Base-by-base conservation (phyloP, 2,888 invertebrate genomes). In the Polylopha cassiicola region DNA sequence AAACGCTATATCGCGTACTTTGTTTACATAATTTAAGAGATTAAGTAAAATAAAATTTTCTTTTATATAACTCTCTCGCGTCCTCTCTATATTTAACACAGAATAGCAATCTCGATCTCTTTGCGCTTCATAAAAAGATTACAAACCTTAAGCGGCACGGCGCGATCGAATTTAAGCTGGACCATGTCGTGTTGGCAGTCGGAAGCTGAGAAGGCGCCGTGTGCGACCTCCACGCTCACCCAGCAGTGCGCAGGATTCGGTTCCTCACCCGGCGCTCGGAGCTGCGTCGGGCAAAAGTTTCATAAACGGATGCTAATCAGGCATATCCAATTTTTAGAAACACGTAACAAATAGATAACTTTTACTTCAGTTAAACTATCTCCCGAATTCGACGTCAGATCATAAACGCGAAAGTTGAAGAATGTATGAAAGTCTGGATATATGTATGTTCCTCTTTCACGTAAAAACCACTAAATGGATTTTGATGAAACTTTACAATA, bases 161-260 rank as follows among this genome's bases (percentile, higher is more conserved):
- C 92, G 51, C 93, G 89, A 34, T 95, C 95, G 72, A 98, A 98
- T 78, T 95, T 96, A 23, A 98, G 87, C 70, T 96, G 95, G 1
- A 92, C 92, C 58, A 95, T 89, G 61, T 98, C 97, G 50, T 96
- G 94, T 39, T 92, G 91, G 56, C 93, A 93, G 61, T 95, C 95
- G 30, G 94, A 92, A 0, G 93, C 92, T 6, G 92, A 91, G 68
- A 94, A 97, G 0, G 92, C 89, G 1, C 98, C 98, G 48, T 94
- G 90, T 0, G 91, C 89, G 4, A 92, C 89, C 67, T 96, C 95
- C 31, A 97, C 78, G 52, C 94, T 95, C 55, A 93, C 93, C 97
- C 98, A 98, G 50, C 93, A 90, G 63, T 94, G 92, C 0, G 90
- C 86, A 0, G 77, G 65, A 38, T 74, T 72, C 0, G 65, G 34